Percentiles rank a stretch among this genome's conserved stretches.
Conservation (phyloP, 1,140 invertebrate species). For the Zophobas morio region DNA sequence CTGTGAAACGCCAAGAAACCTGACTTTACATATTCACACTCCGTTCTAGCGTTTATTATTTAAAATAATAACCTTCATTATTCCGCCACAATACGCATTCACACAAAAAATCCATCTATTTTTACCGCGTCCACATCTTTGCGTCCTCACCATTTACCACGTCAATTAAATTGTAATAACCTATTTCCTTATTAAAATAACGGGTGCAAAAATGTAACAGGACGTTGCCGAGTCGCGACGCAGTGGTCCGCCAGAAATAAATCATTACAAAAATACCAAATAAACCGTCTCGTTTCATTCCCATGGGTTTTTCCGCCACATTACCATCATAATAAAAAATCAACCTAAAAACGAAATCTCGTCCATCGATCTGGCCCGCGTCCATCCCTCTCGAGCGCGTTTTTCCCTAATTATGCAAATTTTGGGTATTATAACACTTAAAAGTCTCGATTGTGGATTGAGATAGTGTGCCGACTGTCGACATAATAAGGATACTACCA, state of each 20-base stretch:
- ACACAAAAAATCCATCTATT: no score
- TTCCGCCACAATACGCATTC: no score
- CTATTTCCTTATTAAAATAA: conserved; percentile 32
- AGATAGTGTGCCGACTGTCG: conserved; percentile 44
- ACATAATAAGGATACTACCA: conserved; percentile 52
- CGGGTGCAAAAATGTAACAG: conserved; percentile 36
- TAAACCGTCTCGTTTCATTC: no score
- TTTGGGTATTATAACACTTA: conserved; percentile 31
- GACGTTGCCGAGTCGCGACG: conserved; percentile 11
- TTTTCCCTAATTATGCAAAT: conserved; percentile 46
- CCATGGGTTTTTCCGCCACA: no score
- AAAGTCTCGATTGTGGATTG: conserved; percentile 22
- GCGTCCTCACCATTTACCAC: conserved; percentile 45
- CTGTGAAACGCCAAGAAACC: no score
- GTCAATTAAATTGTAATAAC: conserved; percentile 47
- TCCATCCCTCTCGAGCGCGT: neutral
- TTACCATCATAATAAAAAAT: no score
- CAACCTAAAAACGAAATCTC: no score
- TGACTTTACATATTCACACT: no score
- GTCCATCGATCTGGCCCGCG: conserved; percentile 8
- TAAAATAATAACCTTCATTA: no score
- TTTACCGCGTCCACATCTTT: no score
- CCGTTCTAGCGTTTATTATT: no score
- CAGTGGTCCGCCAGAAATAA: conserved; percentile 32
- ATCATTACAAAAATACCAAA: conserved; percentile 13